Evolutionary conservation across 2,797 vertebrate species (phyloP).

Genomic region (Pitangus sulphuratus): DNA sequence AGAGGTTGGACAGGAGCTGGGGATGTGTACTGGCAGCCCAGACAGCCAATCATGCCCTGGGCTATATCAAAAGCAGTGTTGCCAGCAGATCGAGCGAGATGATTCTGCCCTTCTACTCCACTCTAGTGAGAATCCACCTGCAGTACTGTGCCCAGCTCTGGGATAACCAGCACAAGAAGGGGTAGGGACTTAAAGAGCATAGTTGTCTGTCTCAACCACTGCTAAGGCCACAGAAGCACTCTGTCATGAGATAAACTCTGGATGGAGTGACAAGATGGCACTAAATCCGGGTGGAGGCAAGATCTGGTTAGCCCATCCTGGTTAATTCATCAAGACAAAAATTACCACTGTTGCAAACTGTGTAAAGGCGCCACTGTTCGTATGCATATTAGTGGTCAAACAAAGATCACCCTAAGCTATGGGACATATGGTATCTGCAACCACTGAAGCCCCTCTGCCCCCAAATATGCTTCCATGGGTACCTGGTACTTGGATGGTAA

Average conservation of each 20-base stretch:
- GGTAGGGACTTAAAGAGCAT: background rate
- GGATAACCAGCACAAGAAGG: background rate
- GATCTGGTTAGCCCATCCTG: background rate
- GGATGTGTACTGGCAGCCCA: background rate
- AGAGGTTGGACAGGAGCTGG: background rate
- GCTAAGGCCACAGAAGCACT: background rate
- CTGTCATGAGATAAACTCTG: background rate
- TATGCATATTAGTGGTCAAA: background rate
- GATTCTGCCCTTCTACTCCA: background rate
- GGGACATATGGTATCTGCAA: background rate
- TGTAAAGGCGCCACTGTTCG: background rate
- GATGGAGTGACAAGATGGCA: background rate
- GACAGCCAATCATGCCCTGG: background rate
- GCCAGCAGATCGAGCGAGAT: background rate
- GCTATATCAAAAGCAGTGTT: background rate
- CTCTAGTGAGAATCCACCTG: background rate
- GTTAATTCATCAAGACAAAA: background rate
- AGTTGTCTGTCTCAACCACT: background rate
- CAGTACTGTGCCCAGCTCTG: background rate
- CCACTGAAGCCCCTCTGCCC: fast-evolving
- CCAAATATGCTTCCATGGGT: fast-evolving
- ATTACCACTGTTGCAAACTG: background rate
- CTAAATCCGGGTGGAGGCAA: background rate
- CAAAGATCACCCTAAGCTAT: background rate
- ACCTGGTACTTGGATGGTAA: background rate